Evolutionary conservation across 2,113 vertebrate genomes (phyloP), one percentile per base, ranked within the genome.

Genomic region (Scytalopus superciliaris): DNA sequence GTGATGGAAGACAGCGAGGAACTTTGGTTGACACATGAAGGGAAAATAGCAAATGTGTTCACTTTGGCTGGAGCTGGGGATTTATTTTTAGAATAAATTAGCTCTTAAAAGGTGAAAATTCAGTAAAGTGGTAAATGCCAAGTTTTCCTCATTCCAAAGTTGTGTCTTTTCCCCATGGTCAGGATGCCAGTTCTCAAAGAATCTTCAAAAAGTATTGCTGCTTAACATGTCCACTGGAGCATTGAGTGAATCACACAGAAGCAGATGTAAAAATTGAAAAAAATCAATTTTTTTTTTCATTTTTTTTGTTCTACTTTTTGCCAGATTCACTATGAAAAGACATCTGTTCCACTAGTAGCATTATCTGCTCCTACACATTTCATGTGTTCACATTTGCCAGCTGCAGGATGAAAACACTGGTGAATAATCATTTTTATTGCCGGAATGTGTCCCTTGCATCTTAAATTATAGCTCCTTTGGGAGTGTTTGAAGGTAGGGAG

Each of bases 281-380:
- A 49, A 52, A n/a, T n/a, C n/a, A n/a, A n/a, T n/a, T n/a, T n/a
- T n/a, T n/a, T n/a, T n/a, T n/a, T 11, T 5, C 15, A 16, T 35
- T 10, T 0, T 47, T 53, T 73, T 53, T 24, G 44, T 69, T 55
- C 22, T 6, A 24, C 16, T 37, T 83, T 89, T 87, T 76, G 57
- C 57, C 59, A 90, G 79, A 53, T 83, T 69, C 12, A 18, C 7
- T 85, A 18, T 83, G 40, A 79, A 92, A 72, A 89, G 66, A 42
- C 77, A 91, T 95, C 69, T 96, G 63, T 75, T 91, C 70, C 59
- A 39, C 56, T 84, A 89, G 13, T 87, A 89, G 7, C 44, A 39
- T 79, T 94, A 91, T 89, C 94, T 93, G 49, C 62, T 75, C 22
- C 53, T 39, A 82, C 70, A 94, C 84, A 95, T 89, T 89, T 94